Conservation (phyloP, 2,888 invertebrate species). For the Ferrisia virgata region DNA sequence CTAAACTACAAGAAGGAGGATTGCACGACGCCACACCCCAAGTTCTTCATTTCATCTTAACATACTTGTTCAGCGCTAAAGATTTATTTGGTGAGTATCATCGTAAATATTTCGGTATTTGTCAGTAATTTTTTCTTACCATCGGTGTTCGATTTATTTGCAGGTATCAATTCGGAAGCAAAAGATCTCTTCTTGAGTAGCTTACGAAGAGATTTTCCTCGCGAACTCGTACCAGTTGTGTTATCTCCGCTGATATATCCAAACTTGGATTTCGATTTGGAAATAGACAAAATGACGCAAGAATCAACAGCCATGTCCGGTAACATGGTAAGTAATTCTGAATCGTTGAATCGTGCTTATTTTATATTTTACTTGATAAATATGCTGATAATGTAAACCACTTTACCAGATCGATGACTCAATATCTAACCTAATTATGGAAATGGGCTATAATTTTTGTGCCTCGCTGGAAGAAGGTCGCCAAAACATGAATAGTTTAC, state of each 20-base stretch:
- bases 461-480: slow-evolving; percentile 82
- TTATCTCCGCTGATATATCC: slow-evolving; percentile 84
- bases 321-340: slow-evolving; percentile 53
- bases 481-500: slow-evolving; percentile 75
- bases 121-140: neutral
- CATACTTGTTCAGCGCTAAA: slow-evolving; percentile 45
- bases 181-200: slow-evolving; percentile 77
- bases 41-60: slow-evolving; percentile 62
- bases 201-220: slow-evolving; percentile 81
- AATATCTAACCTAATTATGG: slow-evolving; percentile 83
- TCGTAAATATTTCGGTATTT: neutral
- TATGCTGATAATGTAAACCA: neutral
- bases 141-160: neutral
- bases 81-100: slow-evolving; percentile 33
- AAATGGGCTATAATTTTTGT: slow-evolving; percentile 89
- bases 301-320: slow-evolving; percentile 55
- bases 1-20: slow-evolving; percentile 69
- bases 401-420: slow-evolving; percentile 63
- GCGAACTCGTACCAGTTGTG: slow-evolving; percentile 82
- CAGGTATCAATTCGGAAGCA: slow-evolving; percentile 69
- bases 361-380: neutral
- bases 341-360: neutral
- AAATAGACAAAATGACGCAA: slow-evolving; percentile 54
- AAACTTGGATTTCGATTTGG: slow-evolving; percentile 56
- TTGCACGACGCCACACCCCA: slow-evolving; percentile 88